Evolutionary conservation across 2,888 invertebrate species (phyloP).

Genomic region (Poecilobothrus nobilitatus): DNA sequence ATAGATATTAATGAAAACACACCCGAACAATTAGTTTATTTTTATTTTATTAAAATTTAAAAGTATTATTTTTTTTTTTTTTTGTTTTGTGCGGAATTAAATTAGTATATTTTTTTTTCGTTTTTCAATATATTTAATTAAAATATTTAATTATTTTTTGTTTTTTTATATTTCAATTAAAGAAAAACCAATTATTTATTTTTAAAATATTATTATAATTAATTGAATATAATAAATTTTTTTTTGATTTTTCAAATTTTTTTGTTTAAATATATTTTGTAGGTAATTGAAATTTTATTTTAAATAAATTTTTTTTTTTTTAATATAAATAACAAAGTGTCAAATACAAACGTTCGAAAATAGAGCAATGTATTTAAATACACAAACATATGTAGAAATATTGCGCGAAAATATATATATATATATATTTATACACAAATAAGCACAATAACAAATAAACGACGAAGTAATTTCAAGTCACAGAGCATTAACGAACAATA

Average conservation of each 20-base stretch:
- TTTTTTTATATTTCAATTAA: not conserved
- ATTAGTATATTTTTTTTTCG: not conserved
- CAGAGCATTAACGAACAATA: not conserved
- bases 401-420: not conserved
- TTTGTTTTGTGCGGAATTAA: constrained; percentile 13
- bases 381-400: not conserved
- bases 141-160: not conserved
- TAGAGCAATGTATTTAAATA: not conserved
- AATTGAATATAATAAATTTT: not conserved
- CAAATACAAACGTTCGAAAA: no score
- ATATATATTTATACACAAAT: not conserved
- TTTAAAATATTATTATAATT: not conserved
- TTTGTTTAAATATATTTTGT: not conserved
- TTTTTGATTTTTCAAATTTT: not conserved
- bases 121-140: not conserved
- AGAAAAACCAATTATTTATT: not conserved
- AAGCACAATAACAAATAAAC: not conserved
- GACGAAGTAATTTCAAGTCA: not conserved
- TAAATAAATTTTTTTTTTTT: no score
- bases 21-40: constrained; percentile 20
- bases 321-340: no score
- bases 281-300: not conserved
- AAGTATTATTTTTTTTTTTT: constrained; percentile 9
- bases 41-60: constrained; percentile 11
- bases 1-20: constrained; percentile 33